Evolutionary conservation across 2,113 vertebrate genomes (phyloP).

Genomic region (Hippopotamus amphibius): DNA sequence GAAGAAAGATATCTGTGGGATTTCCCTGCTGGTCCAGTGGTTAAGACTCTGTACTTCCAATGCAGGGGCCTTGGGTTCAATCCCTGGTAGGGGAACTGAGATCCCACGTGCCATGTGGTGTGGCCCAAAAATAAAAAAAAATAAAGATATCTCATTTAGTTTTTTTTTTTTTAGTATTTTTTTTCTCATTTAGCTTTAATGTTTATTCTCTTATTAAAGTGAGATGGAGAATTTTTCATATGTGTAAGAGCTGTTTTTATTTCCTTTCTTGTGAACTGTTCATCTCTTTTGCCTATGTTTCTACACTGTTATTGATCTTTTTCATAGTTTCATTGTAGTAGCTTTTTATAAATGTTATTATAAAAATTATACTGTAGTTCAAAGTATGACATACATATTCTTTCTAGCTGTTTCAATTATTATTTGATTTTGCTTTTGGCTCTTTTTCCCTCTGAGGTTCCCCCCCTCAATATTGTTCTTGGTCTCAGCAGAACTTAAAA

Average conservation of each 20-base stretch:
- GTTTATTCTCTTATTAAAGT: slow-evolving; percentile 36
- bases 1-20: background rate
- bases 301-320: background rate
- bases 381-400: background rate
- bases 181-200: slow-evolving; percentile 10
- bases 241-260: slow-evolving; percentile 15
- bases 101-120: no score
- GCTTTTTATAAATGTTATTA: background rate
- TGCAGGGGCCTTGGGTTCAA: no score
- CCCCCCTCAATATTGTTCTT: background rate
- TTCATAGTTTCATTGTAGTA: slow-evolving; percentile 1
- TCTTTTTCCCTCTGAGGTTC: background rate
- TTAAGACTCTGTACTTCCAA: no score
- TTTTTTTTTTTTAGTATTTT: background rate
- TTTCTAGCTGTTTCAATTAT: background rate
- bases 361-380: background rate
- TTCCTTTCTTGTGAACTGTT: slow-evolving; percentile 44
- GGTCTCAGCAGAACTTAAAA: slow-evolving; percentile 37
- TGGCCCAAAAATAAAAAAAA: no score
- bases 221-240: background rate
- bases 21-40: no score
- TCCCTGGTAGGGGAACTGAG: no score
- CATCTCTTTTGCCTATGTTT: slow-evolving; percentile 17
- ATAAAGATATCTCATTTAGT: background rate
- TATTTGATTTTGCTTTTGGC: slow-evolving; percentile 41